Conservation (phyloP, 2,113 vertebrate species). For the Pollimyrus isidori region DNA sequence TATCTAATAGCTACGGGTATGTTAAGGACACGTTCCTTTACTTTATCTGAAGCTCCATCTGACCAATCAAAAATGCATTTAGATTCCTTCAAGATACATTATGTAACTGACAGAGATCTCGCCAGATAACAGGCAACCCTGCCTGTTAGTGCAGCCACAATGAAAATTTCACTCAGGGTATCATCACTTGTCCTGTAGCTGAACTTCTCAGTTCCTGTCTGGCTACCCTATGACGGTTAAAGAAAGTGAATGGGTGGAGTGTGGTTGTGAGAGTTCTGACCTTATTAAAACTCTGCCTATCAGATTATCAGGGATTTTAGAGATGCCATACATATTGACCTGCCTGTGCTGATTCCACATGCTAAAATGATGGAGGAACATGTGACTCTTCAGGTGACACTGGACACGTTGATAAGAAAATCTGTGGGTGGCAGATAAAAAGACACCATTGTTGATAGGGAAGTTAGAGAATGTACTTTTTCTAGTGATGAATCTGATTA, state of each 20-base stretch:
- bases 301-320: background rate
- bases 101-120: background rate
- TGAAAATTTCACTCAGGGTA: background rate
- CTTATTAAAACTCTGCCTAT: background rate
- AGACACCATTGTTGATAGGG: background rate
- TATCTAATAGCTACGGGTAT: background rate
- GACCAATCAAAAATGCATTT: background rate
- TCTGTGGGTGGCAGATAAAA: background rate
- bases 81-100: background rate
- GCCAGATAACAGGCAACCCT: background rate
- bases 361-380: background rate
- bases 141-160: background rate
- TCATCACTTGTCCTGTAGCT: background rate
- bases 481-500: background rate
- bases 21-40: background rate
- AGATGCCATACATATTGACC: background rate
- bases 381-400: background rate
- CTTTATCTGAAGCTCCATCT: background rate
- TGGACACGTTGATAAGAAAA: background rate
- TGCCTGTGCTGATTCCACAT: background rate
- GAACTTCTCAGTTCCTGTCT: background rate
- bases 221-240: background rate
- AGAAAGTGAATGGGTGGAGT: background rate
- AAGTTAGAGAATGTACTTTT: background rate
- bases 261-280: background rate